phyloP scores from a whole-genome alignment of 2,113 vertebrate genomes.

The Empidonax alnorum region DNA sequence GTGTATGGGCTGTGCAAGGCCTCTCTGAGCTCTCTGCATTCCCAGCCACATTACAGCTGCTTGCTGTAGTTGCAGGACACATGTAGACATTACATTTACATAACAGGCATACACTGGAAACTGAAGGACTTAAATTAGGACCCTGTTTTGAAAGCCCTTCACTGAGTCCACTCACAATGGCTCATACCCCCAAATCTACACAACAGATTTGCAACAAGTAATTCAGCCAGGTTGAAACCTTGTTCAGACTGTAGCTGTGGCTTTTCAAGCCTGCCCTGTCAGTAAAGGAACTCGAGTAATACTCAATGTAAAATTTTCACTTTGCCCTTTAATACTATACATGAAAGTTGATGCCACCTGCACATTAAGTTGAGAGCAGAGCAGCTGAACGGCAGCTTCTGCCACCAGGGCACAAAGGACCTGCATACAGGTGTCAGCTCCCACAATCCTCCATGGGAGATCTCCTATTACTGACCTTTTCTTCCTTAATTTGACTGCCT shows the following conservation, averaged over 20 bases:
- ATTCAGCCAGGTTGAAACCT: neutral
- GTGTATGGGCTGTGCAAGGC: neutral
- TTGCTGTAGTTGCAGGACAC: neutral
- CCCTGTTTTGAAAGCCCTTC: neutral
- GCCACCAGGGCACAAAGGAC: neutral
- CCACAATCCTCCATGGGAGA: neutral
- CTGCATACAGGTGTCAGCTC: neutral
- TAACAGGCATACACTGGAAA: neutral
- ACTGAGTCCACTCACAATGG: neutral
- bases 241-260: neutral
- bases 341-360: neutral
- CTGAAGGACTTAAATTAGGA: neutral
- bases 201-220: neutral
- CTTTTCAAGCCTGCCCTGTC: neutral
- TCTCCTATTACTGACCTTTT: neutral
- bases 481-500: neutral
- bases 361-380: neutral
- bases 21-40: neutral
- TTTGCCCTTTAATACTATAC: neutral
- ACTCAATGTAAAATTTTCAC: neutral
- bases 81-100: neutral
- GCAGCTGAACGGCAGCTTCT: neutral
- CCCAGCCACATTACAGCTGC: neutral
- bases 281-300: neutral
- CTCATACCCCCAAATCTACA: neutral